These are phyloP conservation scores for Bos taurus DNA, from an alignment of 2,113 vertebrate species.

Conservation along the genomic window DNA sequence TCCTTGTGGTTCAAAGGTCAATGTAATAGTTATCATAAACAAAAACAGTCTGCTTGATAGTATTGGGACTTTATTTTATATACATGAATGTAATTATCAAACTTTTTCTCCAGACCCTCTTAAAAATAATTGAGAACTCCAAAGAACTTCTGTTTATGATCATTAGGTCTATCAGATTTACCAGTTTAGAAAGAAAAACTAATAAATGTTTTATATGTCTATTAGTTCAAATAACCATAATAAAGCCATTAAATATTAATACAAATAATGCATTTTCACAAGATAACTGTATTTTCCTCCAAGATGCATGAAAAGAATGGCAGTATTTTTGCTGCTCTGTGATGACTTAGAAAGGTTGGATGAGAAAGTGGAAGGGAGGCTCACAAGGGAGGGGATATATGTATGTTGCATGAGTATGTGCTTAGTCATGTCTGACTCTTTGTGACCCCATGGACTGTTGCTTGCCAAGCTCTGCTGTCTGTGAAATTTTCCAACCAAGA, in stretches of 20 bases:
- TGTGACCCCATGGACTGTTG: background rate
- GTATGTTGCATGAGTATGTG: rapidly evolving
- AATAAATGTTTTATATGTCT: background rate
- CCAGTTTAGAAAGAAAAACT: background rate
- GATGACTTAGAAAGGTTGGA: background rate
- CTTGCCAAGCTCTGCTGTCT: background rate
- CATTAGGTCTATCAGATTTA: background rate
- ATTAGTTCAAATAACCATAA: background rate
- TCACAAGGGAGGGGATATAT: background rate
- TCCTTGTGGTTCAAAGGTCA: background rate
- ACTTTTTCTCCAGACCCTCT: background rate
- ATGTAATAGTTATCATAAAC: background rate
- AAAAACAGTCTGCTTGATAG: background rate
- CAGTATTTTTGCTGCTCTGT: background rate
- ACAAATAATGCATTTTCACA: background rate
- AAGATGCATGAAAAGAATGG: background rate
- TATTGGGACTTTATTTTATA: background rate
- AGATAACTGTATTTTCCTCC: background rate
- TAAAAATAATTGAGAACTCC: background rate
- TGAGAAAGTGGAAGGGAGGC: background rate
- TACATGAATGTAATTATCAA: background rate
- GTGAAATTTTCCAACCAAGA: background rate
- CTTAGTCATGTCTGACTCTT: background rate
- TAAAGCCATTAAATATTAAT: background rate
- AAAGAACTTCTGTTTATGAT: background rate